A percentile compares a stretch with the other conserved stretches of the same genome.
Evolutionary conservation across 2,888 invertebrate species (phyloP).

Genomic region (Elgonia sp.): DNA sequence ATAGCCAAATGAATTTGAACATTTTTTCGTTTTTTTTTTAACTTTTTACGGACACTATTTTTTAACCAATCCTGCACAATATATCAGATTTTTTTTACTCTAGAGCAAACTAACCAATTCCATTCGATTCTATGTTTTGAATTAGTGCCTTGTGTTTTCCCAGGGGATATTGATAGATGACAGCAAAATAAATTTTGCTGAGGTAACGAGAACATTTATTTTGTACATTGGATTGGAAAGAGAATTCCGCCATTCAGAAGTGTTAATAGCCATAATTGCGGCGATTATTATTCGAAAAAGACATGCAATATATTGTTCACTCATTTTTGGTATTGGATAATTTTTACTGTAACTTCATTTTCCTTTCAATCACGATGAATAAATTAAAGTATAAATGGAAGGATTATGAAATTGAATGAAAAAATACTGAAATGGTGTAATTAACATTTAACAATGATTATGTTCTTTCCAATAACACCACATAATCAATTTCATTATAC

Average conservation of each 20-base stretch:
- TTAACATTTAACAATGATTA: conserved; percentile 4
- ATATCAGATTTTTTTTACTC: no score
- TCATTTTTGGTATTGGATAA: not conserved
- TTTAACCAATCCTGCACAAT: no score
- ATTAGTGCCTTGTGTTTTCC: not conserved
- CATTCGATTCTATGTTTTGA: no score
- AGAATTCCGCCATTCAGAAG: not conserved
- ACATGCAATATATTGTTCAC: not conserved
- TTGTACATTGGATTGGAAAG: not conserved
- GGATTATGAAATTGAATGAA: not conserved
- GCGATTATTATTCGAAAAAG: not conserved
- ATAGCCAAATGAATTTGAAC: no score
- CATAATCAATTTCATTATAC: conserved; percentile 30
- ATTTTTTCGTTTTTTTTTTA: no score
- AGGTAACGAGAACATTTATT: conserved; percentile 32
- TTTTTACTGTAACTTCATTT: not conserved
- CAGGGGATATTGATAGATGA: not conserved
- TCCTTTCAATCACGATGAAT: not conserved
- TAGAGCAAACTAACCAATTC: no score
- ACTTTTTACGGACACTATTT: no score
- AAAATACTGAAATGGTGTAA: not conserved
- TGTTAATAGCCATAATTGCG: not conserved
- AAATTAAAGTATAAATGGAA: not conserved
- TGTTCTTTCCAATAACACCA: not conserved
- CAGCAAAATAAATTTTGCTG: conserved; percentile 4